These are phyloP conservation scores for Hermodice carunculata DNA, from an alignment of 2,888 invertebrate species.

Conservation along the genomic window DNA sequence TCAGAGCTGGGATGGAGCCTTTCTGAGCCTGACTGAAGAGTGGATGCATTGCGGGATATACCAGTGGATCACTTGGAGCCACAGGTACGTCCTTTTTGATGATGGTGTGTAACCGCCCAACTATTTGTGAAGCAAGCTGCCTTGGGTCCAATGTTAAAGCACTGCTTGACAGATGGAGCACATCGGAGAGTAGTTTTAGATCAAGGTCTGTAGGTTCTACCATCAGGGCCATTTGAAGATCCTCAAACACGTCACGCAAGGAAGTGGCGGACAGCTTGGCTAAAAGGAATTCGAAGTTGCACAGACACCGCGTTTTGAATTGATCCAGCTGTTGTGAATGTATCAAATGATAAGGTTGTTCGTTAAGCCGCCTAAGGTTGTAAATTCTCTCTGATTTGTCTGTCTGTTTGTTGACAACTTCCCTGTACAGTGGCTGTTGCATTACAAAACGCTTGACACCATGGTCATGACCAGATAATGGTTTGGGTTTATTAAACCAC, in stretches of 20 bases:
- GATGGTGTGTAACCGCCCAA: constrained; percentile 68
- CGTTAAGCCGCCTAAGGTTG: constrained; percentile 85
- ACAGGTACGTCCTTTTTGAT: constrained; percentile 59
- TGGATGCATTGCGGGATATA: constrained; percentile 55
- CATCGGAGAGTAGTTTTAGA: constrained; percentile 75
- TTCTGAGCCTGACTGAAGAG: constrained; percentile 53
- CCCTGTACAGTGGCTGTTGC: constrained; percentile 50
- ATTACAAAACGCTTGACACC: constrained; percentile 44
- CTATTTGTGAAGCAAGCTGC: constrained; percentile 84
- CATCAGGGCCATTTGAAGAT: constrained; percentile 75
- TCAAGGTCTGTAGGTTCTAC: constrained; percentile 59
- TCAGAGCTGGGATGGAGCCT: constrained; percentile 54
- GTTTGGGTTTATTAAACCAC: constrained; percentile 57
- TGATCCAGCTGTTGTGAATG: constrained; percentile 71
- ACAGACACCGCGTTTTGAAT: constrained; percentile 79
- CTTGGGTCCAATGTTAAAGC: constrained; percentile 85
- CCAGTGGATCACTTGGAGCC: constrained; percentile 59
- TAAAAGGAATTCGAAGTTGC: constrained; percentile 83
- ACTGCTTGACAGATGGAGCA: constrained; percentile 80
- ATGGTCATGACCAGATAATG: constrained; percentile 49
- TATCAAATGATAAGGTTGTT: constrained; percentile 84
- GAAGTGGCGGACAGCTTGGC: constrained; percentile 85
- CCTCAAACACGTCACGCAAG: constrained; percentile 82
- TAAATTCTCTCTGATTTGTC: constrained; percentile 67
- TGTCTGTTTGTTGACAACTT: neutral